phyloP scores from a whole-genome alignment of 2,888 invertebrate species.

The Noctua pronuba region DNA sequence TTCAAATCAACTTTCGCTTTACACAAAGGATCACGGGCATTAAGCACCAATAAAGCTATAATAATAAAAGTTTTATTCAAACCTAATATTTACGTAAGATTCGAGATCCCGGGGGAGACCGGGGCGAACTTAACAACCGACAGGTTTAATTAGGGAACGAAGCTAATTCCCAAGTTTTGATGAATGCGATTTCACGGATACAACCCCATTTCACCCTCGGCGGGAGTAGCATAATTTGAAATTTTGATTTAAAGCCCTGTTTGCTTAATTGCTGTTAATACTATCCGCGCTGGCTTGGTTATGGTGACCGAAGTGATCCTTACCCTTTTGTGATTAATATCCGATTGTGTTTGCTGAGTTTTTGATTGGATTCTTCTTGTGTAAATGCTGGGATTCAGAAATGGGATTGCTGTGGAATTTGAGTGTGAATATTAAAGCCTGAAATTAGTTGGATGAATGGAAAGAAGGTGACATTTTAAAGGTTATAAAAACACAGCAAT shows the following conservation, averaged over 20 bases:
- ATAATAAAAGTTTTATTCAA: slow-evolving; percentile 86
- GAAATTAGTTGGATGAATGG: background rate
- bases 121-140: slow-evolving; percentile 82
- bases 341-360: slow-evolving; percentile 46
- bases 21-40: slow-evolving; percentile 70
- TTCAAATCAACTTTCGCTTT: slow-evolving; percentile 71
- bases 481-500: too few relatives aligned
- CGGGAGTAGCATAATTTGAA: slow-evolving; percentile 82
- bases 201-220: slow-evolving; percentile 73
- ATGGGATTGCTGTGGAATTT: slow-evolving; percentile 40
- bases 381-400: slow-evolving; percentile 38
- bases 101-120: slow-evolving; percentile 73
- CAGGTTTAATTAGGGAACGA: slow-evolving; percentile 88
- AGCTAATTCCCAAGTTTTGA: slow-evolving; percentile 89
- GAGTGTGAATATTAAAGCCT: slow-evolving; percentile 10
- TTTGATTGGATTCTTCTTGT: slow-evolving; percentile 59
- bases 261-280: slow-evolving; percentile 82
- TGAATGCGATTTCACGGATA: slow-evolving; percentile 88
- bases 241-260: slow-evolving; percentile 85
- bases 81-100: slow-evolving; percentile 86
- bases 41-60: slow-evolving; percentile 80
- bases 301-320: slow-evolving; percentile 58
- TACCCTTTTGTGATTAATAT: slow-evolving; percentile 61
- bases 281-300: slow-evolving; percentile 61
- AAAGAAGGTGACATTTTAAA: background rate